Evolutionary conservation across 2,113 vertebrate genomes (phyloP).

Genomic region (Siphamia tubifer): DNA sequence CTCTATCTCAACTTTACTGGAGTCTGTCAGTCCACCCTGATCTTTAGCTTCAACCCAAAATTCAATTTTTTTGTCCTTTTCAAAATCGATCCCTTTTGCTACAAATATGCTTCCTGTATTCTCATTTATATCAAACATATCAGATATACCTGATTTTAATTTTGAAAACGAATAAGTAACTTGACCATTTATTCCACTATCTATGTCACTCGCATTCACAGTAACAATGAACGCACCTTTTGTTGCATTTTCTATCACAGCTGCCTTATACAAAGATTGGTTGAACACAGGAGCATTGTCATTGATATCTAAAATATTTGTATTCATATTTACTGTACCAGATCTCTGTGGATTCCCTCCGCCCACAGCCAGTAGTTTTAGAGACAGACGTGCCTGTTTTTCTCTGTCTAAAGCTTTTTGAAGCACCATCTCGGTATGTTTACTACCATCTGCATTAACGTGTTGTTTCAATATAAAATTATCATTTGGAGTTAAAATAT

Average conservation of each 20-base stretch:
- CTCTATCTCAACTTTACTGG: constrained; percentile 8
- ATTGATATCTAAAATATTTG: constrained; percentile 55
- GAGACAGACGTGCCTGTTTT: constrained; percentile 32
- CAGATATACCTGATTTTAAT: not conserved
- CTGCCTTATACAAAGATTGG: constrained; percentile 61
- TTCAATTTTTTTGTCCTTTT: not conserved
- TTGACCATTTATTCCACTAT: constrained; percentile 63
- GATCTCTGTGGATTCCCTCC: constrained; percentile 68
- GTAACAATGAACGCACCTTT: constrained; percentile 60
- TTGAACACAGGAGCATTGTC: constrained; percentile 47
- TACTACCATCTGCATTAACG: constrained; percentile 50
- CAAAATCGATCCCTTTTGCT: not conserved
- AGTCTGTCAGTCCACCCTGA: constrained; percentile 12
- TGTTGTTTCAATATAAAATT: constrained; percentile 69
- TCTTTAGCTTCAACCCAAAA: constrained; percentile 25
- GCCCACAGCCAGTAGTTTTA: constrained; percentile 68
- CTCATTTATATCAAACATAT: constrained; percentile 8
- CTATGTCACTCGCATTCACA: constrained; percentile 66
- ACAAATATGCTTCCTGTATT: not conserved
- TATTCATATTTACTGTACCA: constrained; percentile 57
- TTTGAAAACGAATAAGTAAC: constrained; percentile 24
- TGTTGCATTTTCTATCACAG: constrained; percentile 64
- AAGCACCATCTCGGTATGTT: constrained; percentile 66
- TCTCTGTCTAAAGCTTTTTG: constrained; percentile 68
- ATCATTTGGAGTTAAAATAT: constrained; percentile 55